phyloP scores from a whole-genome alignment of 2,888 invertebrate genomes.

The Deroplatys truncata region DNA sequence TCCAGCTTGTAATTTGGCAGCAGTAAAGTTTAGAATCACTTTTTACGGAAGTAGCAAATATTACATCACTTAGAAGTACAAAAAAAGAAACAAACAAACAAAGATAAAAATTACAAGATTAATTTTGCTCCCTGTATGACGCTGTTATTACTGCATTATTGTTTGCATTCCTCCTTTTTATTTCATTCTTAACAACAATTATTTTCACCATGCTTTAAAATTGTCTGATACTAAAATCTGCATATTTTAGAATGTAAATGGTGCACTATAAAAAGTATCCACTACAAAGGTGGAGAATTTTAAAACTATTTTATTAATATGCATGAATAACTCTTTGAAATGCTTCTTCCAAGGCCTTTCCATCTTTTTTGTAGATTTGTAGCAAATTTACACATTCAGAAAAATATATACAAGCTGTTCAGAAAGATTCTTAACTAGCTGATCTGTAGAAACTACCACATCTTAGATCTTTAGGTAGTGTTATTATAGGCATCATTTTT shows the following conservation, averaged over 20 bases:
- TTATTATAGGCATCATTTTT: neutral
- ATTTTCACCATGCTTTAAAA: neutral
- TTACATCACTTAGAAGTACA: neutral
- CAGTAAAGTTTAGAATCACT: neutral
- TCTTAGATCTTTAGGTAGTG: neutral
- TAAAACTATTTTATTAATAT: neutral
- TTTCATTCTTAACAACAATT: neutral
- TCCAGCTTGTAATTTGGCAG: neutral
- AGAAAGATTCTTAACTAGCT: conserved; percentile 1
- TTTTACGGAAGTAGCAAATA: neutral
- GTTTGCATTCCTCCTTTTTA: neutral
- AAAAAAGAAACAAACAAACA: neutral
- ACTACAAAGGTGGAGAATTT: neutral
- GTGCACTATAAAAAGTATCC: neutral
- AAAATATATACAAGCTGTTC: neutral
- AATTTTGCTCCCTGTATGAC: neutral
- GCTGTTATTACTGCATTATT: neutral
- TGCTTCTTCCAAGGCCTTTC: neutral
- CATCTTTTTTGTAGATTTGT: neutral
- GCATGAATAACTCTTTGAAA: neutral
- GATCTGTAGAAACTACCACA: neutral
- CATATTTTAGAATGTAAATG: neutral
- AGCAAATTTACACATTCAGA: neutral
- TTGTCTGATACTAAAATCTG: neutral
- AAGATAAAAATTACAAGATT: neutral